Evolutionary conservation across 2,797 vertebrate species (phyloP), one percentile per base, ranked within the genome.

Genomic region (Epinephelus awoara): DNA sequence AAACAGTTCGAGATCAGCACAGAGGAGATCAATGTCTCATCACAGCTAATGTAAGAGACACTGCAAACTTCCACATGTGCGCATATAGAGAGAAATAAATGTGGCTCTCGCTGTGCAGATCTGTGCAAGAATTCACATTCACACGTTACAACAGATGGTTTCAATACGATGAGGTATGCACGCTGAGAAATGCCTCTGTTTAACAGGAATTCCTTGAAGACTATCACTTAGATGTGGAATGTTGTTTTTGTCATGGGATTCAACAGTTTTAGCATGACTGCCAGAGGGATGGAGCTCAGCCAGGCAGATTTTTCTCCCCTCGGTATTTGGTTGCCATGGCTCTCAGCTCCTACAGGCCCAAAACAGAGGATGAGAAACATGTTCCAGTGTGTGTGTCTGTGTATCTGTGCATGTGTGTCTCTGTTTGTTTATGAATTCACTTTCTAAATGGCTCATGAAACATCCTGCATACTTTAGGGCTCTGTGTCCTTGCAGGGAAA

Each of bases 201-300:
- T 86, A 88, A 85, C 88, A 90, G 79, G 82, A 93, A 95, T 94
- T 92, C 85, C 92, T 91, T 87, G 79, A 91, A 94, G 91, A 91
- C 91, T 85, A 86, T 94, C 89, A 87, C 89, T 91, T 85, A 89
- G 86, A 91, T 89, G 91, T 87, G 92, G 90, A 89, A 93, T 93
- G 91, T 92, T 93, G 91, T 93, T 94, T 92, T 92, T 92, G 87
- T 91, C 91, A 90, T 88, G 90, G 89, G 88, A 94, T 89, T 93
- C 86, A 80, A 80, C 84, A 90, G 88, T 92, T 93, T 92, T 90
- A 88, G 91, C 88, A 85, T 79, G 86, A 80, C 88, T 85, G 85
- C 91, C 86, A 88, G 82, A 65, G 70, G 80, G 87, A 93, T 94
- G 93, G 91, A 93, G 89, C 86, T 84, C 79, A 70, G 90, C 92